Evolutionary conservation across 2,888 invertebrate genomes (phyloP).

Genomic region (Calliopum simillimum): DNA sequence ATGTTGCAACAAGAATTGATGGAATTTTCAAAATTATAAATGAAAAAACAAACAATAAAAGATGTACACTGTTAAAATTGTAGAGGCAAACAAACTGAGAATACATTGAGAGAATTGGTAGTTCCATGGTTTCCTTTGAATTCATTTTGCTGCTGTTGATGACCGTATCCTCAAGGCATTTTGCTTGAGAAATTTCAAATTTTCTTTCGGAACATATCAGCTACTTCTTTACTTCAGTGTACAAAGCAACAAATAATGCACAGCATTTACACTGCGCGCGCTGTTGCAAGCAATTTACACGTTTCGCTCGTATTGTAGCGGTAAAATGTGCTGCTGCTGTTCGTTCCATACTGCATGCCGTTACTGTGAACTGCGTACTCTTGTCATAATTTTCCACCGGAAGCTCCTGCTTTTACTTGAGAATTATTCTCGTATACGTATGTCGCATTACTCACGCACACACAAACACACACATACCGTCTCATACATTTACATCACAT

Average conservation of each 20-base stretch:
- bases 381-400: not conserved
- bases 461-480: constrained; percentile 5
- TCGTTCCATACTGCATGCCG: no score
- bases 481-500: constrained; percentile 4
- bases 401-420: constrained; percentile 8
- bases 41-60: constrained; percentile 24
- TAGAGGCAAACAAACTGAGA: constrained; percentile 2
- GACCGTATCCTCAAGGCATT: no score
- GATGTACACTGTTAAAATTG: constrained; percentile 17
- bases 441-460: constrained; percentile 7
- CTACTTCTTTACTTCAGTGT: not conserved
- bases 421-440: constrained; percentile 32
- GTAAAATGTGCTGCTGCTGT: constrained; percentile 33
- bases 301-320: constrained; percentile 52
- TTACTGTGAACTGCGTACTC: no score
- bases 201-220: not conserved
- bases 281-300: constrained; percentile 52
- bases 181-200: no score
- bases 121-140: no score
- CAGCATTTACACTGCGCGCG: constrained; percentile 25
- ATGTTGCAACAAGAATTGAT: constrained; percentile 53
- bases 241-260: constrained; percentile 27
- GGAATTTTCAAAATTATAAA: constrained; percentile 24
- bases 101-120: not conserved
- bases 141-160: no score